Conservation (phyloP, 2,888 invertebrate genomes). For the Stenotaenia linearis region DNA sequence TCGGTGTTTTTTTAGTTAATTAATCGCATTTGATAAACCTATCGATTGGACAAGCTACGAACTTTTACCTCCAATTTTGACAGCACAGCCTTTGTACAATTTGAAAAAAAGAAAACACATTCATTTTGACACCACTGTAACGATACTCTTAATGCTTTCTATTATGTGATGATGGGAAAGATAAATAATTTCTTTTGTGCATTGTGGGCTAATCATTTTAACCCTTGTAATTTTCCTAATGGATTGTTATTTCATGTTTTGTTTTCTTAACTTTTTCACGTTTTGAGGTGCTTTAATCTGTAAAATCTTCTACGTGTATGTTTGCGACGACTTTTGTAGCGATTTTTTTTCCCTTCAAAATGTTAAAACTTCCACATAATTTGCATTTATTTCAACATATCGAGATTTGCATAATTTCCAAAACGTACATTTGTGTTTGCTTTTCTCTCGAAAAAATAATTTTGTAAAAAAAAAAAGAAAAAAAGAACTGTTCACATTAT, state of each 20-base stretch:
- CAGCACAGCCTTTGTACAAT: background rate
- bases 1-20: too few species aligned
- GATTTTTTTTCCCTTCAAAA: background rate
- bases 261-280: background rate
- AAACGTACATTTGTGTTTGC: background rate
- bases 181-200: background rate
- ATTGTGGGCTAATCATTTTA: background rate
- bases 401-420: too few species aligned
- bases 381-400: background rate
- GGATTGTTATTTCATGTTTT: background rate
- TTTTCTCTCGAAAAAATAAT: background rate
- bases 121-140: background rate
- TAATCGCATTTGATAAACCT: too few species aligned
- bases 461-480: background rate
- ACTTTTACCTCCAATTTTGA: slow-evolving; percentile 9
- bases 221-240: background rate
- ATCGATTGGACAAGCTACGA: too few species aligned
- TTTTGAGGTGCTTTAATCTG: background rate
- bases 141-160: background rate
- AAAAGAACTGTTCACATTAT: too few species aligned
- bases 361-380: background rate
- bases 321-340: background rate
- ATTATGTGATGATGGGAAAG: background rate
- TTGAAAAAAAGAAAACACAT: background rate
- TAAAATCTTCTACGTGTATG: background rate